Evolutionary conservation across 2,113 vertebrate species (phyloP).

Genomic region (Semicossyphus pulcher): DNA sequence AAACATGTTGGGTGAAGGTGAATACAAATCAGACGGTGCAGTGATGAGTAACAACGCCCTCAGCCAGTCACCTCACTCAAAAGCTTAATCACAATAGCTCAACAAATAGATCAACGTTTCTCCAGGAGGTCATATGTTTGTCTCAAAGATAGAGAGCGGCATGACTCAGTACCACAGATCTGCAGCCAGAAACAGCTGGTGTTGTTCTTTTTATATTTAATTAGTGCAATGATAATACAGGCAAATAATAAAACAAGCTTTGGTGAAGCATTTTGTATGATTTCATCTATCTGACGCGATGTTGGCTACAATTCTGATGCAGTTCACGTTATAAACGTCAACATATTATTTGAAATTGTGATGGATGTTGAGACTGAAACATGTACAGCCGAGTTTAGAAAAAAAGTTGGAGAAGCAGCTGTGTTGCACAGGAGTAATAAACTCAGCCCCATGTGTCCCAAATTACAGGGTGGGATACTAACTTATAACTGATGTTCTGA

Average conservation of each 20-base stretch:
- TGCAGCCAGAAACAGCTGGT: neutral
- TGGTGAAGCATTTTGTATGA: too few relatives aligned
- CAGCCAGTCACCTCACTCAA: neutral
- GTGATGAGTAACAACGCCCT: neutral
- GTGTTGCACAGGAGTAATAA: neutral
- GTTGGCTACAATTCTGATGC: neutral
- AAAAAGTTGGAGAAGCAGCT: neutral
- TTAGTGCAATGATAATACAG: neutral
- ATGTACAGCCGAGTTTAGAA: neutral
- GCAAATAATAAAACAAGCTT: neutral
- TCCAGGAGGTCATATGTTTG: too few relatives aligned
- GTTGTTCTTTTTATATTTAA: neutral
- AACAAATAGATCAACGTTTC: too few relatives aligned
- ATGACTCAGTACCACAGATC: too few relatives aligned
- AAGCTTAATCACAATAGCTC: too few relatives aligned
- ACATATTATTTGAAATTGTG: neutral
- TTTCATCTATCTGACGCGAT: too few relatives aligned
- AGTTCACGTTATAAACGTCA: neutral
- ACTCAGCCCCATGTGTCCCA: neutral
- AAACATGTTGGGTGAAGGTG: too few relatives aligned
- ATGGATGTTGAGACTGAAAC: neutral
- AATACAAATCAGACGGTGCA: too few relatives aligned
- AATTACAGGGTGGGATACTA: neutral
- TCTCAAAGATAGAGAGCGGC: too few relatives aligned
- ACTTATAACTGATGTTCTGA: neutral